Percentiles rank a stretch among this genome's conserved stretches.
These are phyloP conservation scores for Microcebus lehilahytsara DNA, from an alignment of 2,113 vertebrate genomes.

Conservation along the genomic window DNA sequence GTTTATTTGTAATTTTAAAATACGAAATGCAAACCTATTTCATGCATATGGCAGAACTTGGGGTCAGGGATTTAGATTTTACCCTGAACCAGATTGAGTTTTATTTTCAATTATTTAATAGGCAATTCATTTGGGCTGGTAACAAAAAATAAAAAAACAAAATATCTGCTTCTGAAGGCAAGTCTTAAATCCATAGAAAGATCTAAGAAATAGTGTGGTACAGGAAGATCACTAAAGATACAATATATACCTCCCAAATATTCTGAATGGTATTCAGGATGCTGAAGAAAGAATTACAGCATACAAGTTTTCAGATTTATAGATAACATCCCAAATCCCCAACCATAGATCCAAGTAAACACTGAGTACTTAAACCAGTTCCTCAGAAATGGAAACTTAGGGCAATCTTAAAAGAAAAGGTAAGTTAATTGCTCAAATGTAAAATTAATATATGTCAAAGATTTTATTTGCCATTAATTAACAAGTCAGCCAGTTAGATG, in stretches of 20 bases:
- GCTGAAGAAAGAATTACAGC: background rate
- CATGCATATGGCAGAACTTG: background rate
- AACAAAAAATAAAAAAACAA: background rate
- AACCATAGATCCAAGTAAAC: background rate
- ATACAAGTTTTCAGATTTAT: background rate
- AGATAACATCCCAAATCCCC: background rate
- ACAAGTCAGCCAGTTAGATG: background rate
- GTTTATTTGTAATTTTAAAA: conserved; percentile 44
- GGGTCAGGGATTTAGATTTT: background rate
- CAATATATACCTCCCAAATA: background rate
- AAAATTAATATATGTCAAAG: conserved; percentile 16
- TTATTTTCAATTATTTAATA: conserved; percentile 56
- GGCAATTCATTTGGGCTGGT: background rate
- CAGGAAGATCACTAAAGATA: conserved; percentile 10
- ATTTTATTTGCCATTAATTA: background rate
- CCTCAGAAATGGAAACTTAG: background rate
- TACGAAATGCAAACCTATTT: conserved; percentile 17
- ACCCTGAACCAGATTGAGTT: background rate
- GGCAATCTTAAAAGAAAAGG: background rate
- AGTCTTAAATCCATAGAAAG: background rate
- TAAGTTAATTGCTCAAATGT: conserved; percentile 13
- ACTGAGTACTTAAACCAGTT: background rate
- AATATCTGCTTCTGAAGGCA: conserved; percentile 14
- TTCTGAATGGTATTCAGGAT: background rate
- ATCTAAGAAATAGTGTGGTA: background rate